A percentile compares a stretch with the other conserved stretches of the same genome.
phyloP scores from a whole-genome alignment of 2,797 vertebrate genomes.

The Discoglossus pictus region DNA sequence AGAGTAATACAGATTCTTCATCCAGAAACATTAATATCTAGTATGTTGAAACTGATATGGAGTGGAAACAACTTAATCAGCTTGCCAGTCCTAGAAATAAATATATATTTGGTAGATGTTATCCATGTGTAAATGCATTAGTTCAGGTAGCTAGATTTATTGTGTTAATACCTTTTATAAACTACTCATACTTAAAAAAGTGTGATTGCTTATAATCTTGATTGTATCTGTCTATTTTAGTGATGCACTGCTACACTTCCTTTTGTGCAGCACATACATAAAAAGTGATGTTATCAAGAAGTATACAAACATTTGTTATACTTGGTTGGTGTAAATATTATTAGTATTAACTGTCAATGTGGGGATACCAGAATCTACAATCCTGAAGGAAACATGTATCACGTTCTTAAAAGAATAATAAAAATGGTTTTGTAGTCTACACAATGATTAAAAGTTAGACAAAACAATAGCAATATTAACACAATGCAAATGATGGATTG shows the following conservation, averaged over 20 bases:
- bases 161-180: conserved; percentile 58
- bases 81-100: conserved; percentile 63
- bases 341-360: background rate
- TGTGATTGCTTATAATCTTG: conserved; percentile 62
- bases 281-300: conserved; percentile 56
- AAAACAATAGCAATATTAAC: too few species aligned
- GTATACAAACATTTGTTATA: conserved; percentile 54
- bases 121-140: conserved; percentile 61
- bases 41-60: conserved; percentile 42
- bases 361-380: background rate
- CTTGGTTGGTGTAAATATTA: conserved; percentile 36
- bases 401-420: too few species aligned
- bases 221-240: conserved; percentile 63
- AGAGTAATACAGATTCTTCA: conserved; percentile 20
- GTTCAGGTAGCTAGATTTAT: conserved; percentile 65
- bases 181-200: conserved; percentile 62
- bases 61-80: conserved; percentile 57
- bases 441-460: too few species aligned
- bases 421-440: too few species aligned
- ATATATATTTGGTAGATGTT: conserved; percentile 62
- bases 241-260: conserved; percentile 53
- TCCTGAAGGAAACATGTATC: too few species aligned
- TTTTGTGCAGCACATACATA: conserved; percentile 51
- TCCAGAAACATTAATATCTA: conserved; percentile 34
- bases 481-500: too few species aligned